These are phyloP conservation scores for Poeciliopsis turrubarensis DNA, from an alignment of 2,113 vertebrate genomes.

Conservation along the genomic window DNA sequence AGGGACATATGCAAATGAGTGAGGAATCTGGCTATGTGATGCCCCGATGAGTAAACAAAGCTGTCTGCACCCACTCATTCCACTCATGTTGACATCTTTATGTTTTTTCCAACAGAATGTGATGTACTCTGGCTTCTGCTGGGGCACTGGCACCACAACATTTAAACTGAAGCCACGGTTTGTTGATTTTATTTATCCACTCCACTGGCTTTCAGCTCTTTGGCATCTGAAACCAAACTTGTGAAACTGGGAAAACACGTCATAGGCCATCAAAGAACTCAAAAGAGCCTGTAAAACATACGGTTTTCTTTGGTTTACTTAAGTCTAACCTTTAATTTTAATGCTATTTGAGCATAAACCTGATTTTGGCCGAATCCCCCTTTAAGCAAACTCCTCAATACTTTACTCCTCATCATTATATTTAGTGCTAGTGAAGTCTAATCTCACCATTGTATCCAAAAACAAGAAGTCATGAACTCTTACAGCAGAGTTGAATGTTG, in stretches of 20 bases:
- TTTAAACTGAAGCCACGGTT: slow-evolving; percentile 11
- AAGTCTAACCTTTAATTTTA: too few species aligned
- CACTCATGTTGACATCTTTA: slow-evolving; percentile 26
- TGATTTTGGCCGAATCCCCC: too few species aligned
- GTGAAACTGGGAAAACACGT: not conserved
- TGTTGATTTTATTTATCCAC: slow-evolving; percentile 7
- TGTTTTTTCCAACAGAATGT: slow-evolving; percentile 25
- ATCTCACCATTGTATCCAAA: too few species aligned
- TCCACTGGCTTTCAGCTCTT: not conserved
- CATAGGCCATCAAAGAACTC: not conserved
- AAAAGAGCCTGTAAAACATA: not conserved
- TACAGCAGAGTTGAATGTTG: too few species aligned
- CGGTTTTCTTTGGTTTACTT: not conserved
- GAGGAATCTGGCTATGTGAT: slow-evolving; percentile 44
- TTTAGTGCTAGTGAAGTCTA: too few species aligned
- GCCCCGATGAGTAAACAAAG: slow-evolving; percentile 59
- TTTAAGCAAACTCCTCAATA: too few species aligned
- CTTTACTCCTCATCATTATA: too few species aligned
- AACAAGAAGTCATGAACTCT: too few species aligned
- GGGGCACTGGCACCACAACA: slow-evolving; percentile 4
- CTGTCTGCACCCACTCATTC: slow-evolving; percentile 33
- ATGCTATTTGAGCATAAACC: too few species aligned
- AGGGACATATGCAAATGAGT: slow-evolving; percentile 52
- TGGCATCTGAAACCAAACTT: not conserved
- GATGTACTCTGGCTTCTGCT: slow-evolving; percentile 16